Evolutionary conservation across 2,797 vertebrate species (phyloP), one percentile per base, ranked within the genome.

Genomic region (Enteromius afrohamiltoni): DNA sequence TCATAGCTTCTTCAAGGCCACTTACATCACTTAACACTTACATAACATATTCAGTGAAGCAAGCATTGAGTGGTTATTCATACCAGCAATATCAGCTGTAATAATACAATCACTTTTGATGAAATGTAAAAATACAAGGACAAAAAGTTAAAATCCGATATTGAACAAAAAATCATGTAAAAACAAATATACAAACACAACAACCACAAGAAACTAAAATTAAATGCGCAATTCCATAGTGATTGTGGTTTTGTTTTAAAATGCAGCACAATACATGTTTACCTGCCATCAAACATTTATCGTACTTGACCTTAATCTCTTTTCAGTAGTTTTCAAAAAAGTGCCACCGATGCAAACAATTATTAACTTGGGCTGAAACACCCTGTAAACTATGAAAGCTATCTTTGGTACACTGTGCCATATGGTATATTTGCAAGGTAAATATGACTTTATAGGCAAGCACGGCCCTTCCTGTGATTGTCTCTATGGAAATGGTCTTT

Each of bases 1-100:
- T 29, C 8, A 45, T 45, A 19, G 75, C 29, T 92, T 91, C 87
- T 86, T 90, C 64, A 68, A 80, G 77, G 37, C 10, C 79, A 82
- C 60, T 81, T 51, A 77, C 37, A 90, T 77, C 29, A 71, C 62
- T 58, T 79, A 85, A 88, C 83, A 71, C 55, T 70, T 37, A 31
- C 67, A 81, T 77, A 77, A 45, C 68, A 73, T 49, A n/a, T 73
- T 76, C 40, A 83, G 26, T 42, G 23, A 65, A 47, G 58, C 47
- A 62, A 53, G 47, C 10, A 26, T 45, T 82, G 42, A 2, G 45
- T 53, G 78, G 29, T 47, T 34, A 26, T 37, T 77, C 6, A 80
- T 69, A 69, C 21, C 68, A 34, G 55, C 31, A 62, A 53, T 68
- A 74, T 3, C 0, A 5, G 55, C 71, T 49, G 42, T 62, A 34